Conservation (phyloP, 1,140 invertebrate species). For the Papilio polytes region DNA sequence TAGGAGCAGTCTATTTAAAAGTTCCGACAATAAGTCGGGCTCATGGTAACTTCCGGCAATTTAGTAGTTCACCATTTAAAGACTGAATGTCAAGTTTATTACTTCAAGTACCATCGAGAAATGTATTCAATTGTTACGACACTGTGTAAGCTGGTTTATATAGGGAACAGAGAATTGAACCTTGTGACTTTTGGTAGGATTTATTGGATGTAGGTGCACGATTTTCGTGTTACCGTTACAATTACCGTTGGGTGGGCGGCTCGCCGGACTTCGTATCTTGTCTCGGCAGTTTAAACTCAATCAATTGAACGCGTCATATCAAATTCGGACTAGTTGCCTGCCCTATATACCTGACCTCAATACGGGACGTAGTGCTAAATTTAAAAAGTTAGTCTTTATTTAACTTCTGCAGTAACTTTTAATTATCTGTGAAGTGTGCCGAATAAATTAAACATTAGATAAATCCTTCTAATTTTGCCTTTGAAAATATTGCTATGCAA, state of each 20-base stretch:
- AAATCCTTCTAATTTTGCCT: neutral
- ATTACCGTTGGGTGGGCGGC: constrained; percentile 77
- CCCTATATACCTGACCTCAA: constrained; percentile 50
- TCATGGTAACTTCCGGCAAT: constrained; percentile 20
- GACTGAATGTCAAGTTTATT: constrained; percentile 27
- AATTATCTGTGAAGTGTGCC: neutral
- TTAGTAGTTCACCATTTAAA: constrained; percentile 16
- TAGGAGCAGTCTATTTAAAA: neutral
- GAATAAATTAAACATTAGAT: neutral
- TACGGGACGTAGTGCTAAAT: constrained; percentile 26
- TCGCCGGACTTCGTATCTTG: constrained; percentile 78
- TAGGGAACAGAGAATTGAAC: constrained; percentile 1
- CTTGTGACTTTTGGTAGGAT: constrained; percentile 49
- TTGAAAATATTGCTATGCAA: neutral
- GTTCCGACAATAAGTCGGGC: constrained; percentile 1
- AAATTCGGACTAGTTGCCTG: constrained; percentile 48
- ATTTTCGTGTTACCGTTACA: constrained; percentile 79
- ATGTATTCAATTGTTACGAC: neutral
- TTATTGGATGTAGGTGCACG: constrained; percentile 69
- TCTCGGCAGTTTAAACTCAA: constrained; percentile 71
- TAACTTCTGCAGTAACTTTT: constrained; percentile 12
- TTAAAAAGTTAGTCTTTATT: constrained; percentile 30
- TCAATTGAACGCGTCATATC: constrained; percentile 63
- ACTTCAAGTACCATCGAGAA: constrained; percentile 6
- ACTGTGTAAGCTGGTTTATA: neutral